phyloP scores from a whole-genome alignment of 1,140 invertebrate genomes.

The silkworm (Bombyx mori) region DNA sequence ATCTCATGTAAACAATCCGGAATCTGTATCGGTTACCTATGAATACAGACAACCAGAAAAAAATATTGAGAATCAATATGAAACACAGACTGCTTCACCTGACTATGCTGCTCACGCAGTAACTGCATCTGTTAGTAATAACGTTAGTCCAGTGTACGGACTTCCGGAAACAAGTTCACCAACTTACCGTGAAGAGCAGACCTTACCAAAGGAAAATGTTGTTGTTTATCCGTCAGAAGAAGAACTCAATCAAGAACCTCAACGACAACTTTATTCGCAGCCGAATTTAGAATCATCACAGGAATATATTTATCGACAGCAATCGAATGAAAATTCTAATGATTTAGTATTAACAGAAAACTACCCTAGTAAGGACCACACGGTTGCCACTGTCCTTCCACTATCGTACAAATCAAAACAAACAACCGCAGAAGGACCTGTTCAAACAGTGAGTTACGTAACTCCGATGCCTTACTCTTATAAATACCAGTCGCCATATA shows the following conservation, averaged over 20 bases:
- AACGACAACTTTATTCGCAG: slow-evolving; percentile 27
- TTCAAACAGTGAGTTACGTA: slow-evolving; percentile 54
- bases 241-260: neutral
- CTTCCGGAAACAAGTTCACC: neutral
- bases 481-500: slow-evolving; percentile 52
- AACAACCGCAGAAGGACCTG: slow-evolving; percentile 19
- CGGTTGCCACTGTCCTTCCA: slow-evolving; percentile 54
- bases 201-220: slow-evolving; percentile 25
- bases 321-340: slow-evolving; percentile 26
- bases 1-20: slow-evolving; percentile 5
- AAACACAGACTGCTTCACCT: slow-evolving; percentile 4
- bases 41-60: slow-evolving; percentile 6
- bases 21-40: neutral
- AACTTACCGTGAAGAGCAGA: slow-evolving; percentile 23
- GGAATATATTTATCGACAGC: slow-evolving; percentile 37
- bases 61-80: slow-evolving; percentile 6
- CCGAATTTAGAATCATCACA: slow-evolving; percentile 20
- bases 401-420: slow-evolving; percentile 29
- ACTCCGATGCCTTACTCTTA: slow-evolving; percentile 44
- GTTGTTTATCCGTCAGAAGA: slow-evolving; percentile 24
- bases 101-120: neutral
- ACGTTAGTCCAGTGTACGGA: slow-evolving; percentile 9
- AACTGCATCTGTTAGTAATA: neutral
- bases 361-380: slow-evolving; percentile 56
- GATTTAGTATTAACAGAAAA: slow-evolving; percentile 40